Evolutionary conservation across 2,888 invertebrate genomes (phyloP), one percentile per base, ranked within the genome.

Genomic region (Carpatolechia fugitivella): DNA sequence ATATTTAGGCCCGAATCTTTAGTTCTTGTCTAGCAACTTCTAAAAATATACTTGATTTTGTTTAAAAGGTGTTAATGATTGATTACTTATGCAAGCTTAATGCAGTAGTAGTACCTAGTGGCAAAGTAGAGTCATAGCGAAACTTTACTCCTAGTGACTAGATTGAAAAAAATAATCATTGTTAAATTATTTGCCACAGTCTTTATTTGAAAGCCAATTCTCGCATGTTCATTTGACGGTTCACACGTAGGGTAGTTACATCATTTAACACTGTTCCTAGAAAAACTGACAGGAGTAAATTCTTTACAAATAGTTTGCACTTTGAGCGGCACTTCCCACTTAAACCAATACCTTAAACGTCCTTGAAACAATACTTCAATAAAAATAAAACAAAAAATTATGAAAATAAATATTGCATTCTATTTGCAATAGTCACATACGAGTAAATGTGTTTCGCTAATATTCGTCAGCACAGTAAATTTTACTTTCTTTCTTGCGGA

Each of bases 401-500:
- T n/a, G n/a, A n/a, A n/a, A n/a, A n/a, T n/a, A n/a, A n/a, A n/a
- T n/a, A n/a, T 70, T 68, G 68, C 63, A 64, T 68, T 78, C 80
- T 69, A 63, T 74, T 82, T 80, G 82, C 80, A 65, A 77, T 63
- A 62, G 67, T 75, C 76, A 77, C 78, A 69, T 73, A 66, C n/a
- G n/a, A n/a, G n/a, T n/a, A n/a, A n/a, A n/a, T 24, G 6, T 50
- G 64, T 76, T 76, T 73, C 68, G 72, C 74, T 76, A 78, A 78
- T 78, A 78, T 80, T 80, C 78, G 75, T 78, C 74, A 86, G 89
- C 90, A 89, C 89, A 86, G 87, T 90, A 84, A 86, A 89, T 75
- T 83, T 88, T 89, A 85, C 77, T 89, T 90, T 89, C 78, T 89
- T 90, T 90, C 88, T 90, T 90, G 90, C 90, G 90, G 90, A 90